Percentiles rank a stretch among this genome's conserved stretches.
Conservation (phyloP, 2,888 invertebrate genomes). For the Hemistola chrysoprasaria region DNA sequence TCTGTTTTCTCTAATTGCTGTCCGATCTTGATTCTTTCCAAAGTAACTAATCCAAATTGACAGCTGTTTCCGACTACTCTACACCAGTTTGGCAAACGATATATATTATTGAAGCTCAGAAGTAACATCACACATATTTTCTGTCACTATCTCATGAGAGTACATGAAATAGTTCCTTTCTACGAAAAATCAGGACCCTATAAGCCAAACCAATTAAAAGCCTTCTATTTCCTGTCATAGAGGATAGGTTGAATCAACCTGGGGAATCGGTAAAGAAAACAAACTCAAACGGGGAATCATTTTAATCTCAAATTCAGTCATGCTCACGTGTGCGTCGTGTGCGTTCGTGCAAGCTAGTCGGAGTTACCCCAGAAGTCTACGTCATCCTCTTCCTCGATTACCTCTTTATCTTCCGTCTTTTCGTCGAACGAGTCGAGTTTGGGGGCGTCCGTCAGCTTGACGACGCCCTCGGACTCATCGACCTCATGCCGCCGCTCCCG, state of each 20-base stretch:
- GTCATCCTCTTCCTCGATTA: constrained; percentile 66
- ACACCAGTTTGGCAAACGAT: constrained; percentile 16
- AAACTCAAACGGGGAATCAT: constrained; percentile 56
- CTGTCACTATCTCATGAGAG: neutral
- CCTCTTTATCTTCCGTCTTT: constrained; percentile 60
- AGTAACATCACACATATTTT: constrained; percentile 4
- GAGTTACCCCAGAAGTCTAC: constrained; percentile 72
- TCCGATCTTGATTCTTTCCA: constrained; percentile 8
- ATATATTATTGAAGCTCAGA: neutral
- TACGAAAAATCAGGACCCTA: constrained; percentile 25
- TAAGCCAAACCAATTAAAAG: constrained; percentile 66
- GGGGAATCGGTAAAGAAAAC: constrained; percentile 55
- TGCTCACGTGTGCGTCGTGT: constrained; percentile 66
- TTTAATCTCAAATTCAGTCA: constrained; percentile 72
- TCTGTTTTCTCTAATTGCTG: constrained; percentile 10
- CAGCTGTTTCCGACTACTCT: constrained; percentile 14
- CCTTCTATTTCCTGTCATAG: constrained; percentile 47
- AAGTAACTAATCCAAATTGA: constrained; percentile 13
- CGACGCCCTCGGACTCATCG: constrained; percentile 52
- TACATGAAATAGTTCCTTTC: constrained; percentile 20
- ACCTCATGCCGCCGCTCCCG: constrained; percentile 63
- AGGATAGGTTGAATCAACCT: constrained; percentile 42
- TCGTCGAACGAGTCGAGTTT: constrained; percentile 72
- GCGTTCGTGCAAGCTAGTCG: constrained; percentile 68
- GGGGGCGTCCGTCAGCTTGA: constrained; percentile 51